These are phyloP conservation scores for Carassius carassius DNA, from an alignment of 2,113 vertebrate genomes.

Conservation along the genomic window DNA sequence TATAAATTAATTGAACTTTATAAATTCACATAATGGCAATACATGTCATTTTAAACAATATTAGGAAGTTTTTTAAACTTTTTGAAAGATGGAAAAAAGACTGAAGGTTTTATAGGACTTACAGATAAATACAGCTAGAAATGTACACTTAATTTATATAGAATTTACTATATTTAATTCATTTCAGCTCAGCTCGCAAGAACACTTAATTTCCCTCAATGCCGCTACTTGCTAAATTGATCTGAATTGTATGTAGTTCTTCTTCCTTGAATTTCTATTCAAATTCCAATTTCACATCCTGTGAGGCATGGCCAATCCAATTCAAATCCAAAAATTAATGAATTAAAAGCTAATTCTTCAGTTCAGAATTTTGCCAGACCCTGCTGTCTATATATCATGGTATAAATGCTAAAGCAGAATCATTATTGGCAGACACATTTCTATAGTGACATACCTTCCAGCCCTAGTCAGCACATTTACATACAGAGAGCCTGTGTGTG, in stretches of 20 bases:
- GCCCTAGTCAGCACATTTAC: constrained; percentile 29
- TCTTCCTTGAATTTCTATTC: not conserved
- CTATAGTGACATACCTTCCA: not conserved
- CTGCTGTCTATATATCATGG: not conserved
- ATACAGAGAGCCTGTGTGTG: constrained; percentile 32
- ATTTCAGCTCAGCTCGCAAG: not conserved
- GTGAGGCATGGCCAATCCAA: not conserved
- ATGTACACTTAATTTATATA: not conserved
- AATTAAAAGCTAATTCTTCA: not conserved
- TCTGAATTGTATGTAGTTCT: not conserved
- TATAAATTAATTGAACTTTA: not conserved
- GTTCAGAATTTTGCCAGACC: not conserved
- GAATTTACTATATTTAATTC: not conserved
- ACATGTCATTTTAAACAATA: not conserved
- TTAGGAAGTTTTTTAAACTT: not conserved
- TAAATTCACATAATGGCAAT: not conserved
- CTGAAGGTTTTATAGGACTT: not conserved
- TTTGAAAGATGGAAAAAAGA: not conserved
- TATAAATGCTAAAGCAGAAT: not conserved
- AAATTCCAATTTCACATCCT: not conserved
- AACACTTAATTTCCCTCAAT: not conserved
- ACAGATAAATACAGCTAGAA: not conserved
- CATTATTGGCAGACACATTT: not conserved
- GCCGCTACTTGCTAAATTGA: not conserved
- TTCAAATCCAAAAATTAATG: not conserved